Base-by-base conservation (phyloP, 2,888 invertebrate species). In the Dugesia japonica region DNA sequence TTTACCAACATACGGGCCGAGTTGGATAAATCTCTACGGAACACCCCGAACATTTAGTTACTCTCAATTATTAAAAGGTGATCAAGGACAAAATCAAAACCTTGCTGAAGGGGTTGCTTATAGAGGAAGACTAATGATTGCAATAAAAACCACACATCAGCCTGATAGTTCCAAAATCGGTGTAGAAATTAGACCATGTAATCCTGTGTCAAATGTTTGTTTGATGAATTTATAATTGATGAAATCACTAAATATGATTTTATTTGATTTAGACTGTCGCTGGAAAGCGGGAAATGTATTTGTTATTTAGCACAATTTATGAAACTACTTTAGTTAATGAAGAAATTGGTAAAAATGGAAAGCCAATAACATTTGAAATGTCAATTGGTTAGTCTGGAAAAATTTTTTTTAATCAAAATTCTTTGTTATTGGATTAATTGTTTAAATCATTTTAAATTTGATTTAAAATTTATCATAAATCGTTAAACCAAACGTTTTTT, bases 241-340 rank as follows among this genome's bases (percentile, higher is more conserved):
- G 4, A 31, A 31, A 13, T 7, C 31, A 31, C 13, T 7, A 4
- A 7, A 7, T 31, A 7, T 4, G 13, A 13, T 13, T 31, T 31
- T n/a, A 7, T 56, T 1, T 56, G 7, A 9, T 7, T 4, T 56
- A 56, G 56, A 20, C 56, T 4, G 56, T 56, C 56, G 56, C 56
- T n/a, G 56, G 56, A n/a, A 56, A 56, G 17, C 56, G 56, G 56
- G 56, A 56, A 56, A 56, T 56, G 56, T 56, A 56, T 56, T n/a
- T 56, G 17, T 56, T 56, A n/a, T 56, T 56, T 56, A n/a, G 20
- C 7, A 7, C 56, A n/a, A 56, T 56, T 13, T 56, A 56, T 56
- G 56, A 56, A 56, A 56, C 56, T 9, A 56, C 56, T 20, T 56
- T 56, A n/a, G 17, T 56, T 7, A 20, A n/a, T 56, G 56, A 56